phyloP scores from a whole-genome alignment of 2,888 invertebrate genomes.

The Hybos culiciformis region DNA sequence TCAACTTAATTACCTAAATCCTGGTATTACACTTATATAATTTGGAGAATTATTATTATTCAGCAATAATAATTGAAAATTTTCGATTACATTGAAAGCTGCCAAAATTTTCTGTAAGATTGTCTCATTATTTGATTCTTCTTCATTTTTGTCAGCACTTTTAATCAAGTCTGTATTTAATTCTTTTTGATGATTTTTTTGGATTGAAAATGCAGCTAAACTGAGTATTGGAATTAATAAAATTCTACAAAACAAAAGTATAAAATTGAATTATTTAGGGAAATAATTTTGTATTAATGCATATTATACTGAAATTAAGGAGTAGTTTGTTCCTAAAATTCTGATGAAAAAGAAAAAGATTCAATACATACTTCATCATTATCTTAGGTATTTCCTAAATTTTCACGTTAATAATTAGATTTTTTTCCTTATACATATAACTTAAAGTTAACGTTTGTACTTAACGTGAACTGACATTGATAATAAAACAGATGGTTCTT shows the following conservation, averaged over 20 bases:
- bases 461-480: background rate
- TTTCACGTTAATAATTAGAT: too few species aligned
- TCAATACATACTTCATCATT: too few species aligned
- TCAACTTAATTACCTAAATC: conserved; percentile 1
- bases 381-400: too few species aligned
- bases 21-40: background rate
- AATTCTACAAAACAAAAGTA: too few species aligned
- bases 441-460: too few species aligned
- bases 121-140: background rate
- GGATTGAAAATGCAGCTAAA: background rate
- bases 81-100: conserved; percentile 2
- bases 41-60: background rate
- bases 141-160: background rate
- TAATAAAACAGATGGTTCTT: background rate
- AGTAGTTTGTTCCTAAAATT: too few species aligned
- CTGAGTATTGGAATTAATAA: too few species aligned
- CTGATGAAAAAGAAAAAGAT: too few species aligned
- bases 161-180: background rate
- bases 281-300: too few species aligned
- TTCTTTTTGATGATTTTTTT: background rate
- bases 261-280: too few species aligned
- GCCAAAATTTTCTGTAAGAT: background rate
- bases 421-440: too few species aligned
- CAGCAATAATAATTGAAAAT: background rate
- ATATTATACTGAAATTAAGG: too few species aligned